Base-by-base conservation (phyloP, 2,113 vertebrate species). In the Rhinoderma darwinii region DNA sequence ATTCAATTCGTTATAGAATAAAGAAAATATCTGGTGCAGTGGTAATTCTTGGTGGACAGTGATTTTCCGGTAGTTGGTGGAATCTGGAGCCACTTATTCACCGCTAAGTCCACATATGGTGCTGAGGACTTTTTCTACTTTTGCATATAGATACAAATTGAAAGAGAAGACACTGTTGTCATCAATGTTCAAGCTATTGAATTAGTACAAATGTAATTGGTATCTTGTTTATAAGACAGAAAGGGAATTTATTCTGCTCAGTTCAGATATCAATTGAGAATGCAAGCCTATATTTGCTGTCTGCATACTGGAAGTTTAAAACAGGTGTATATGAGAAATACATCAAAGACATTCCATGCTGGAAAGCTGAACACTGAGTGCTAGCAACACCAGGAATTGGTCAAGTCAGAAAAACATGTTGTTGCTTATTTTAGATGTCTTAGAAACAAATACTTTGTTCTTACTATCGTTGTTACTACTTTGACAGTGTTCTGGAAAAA, bases 391-490 rank as follows among this genome's bases (percentile, higher is more conserved):
- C 72, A 44, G 72, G 39, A 39, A 44, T 75, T 75, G 72, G 41
- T 72, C 68, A 72, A 39, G 39, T 72, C 32, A 72, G 68, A 72
- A 70, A 70, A 72, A 39, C 68, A 72, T 72, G 35, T 75, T 75
- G 20, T 27, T 75, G 72, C 72, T 25, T 43, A 27, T n/a, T 41
- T 15, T 39, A 39, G 35, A 44, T n/a, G 72, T 75, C 72, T 75
- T 11, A 75, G 41, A 44, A 75, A 25, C 39, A 41, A 41, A 75
- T 20, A 17, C 72, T 44, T 75, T 44, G 22, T 75, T 44, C 41
- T 44, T 43, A 44, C 25, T 75, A n/a, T n/a, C 22, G 27, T 75
- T 75, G 41, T 75, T 75, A 44, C 37, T n/a, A 15, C 15, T 72
- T 25, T 75, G 37, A 44, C 72, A 75, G 39, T 6, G 11, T 27